These are phyloP conservation scores for Lepus townsendii DNA, from an alignment of 2,797 vertebrate genomes.

Conservation along the genomic window DNA sequence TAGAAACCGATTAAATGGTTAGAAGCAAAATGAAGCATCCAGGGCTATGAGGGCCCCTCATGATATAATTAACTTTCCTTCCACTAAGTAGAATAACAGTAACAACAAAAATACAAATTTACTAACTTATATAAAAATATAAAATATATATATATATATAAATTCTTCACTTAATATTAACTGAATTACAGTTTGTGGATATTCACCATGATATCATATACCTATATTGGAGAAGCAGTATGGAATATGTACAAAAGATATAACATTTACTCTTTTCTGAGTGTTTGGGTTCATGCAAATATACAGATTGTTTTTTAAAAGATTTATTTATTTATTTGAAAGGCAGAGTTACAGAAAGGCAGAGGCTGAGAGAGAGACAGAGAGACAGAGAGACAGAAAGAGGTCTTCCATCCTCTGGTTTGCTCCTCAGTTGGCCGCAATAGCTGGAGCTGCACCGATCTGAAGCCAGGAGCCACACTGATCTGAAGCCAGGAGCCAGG, in stretches of 20 bases:
- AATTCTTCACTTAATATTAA: constrained; percentile 7
- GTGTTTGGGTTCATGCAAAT: not conserved
- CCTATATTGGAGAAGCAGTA: not conserved
- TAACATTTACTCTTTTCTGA: not conserved
- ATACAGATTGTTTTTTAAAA: no score
- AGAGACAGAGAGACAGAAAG: no score
- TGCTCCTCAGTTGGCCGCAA: no score
- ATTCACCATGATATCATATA: not conserved
- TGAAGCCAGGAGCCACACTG: no score
- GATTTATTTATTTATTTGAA: no score
- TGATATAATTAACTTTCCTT: not conserved
- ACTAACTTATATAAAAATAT: not conserved
- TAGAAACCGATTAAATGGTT: not conserved
- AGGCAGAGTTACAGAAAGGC: no score
- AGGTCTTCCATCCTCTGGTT: no score
- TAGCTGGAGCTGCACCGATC: no score
- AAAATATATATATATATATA: not conserved
- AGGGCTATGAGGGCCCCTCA: not conserved
- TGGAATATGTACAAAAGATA: not conserved
- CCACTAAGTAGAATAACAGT: not conserved
- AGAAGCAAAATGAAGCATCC: not conserved
- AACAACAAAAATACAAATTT: not conserved
- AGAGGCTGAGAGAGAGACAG: no score
- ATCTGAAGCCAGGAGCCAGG: no score
- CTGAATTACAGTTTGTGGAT: not conserved